phyloP scores from a whole-genome alignment of 2,888 invertebrate genomes.

The Charanyca ferruginea region DNA sequence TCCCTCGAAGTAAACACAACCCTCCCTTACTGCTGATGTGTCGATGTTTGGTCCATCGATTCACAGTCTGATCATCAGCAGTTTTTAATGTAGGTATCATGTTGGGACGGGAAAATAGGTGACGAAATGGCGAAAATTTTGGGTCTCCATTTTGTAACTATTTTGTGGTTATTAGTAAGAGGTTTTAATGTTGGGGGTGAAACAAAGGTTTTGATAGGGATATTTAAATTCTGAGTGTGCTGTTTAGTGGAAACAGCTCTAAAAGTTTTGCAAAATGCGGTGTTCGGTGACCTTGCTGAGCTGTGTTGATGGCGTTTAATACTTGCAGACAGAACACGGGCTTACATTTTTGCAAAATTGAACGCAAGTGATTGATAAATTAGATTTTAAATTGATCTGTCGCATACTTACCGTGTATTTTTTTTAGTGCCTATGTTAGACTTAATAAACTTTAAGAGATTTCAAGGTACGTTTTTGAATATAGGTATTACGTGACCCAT shows the following conservation, averaged over 20 bases:
- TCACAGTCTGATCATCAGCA: conserved; percentile 42
- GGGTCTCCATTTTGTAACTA: conserved; percentile 8
- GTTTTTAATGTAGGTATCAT: conserved; percentile 47
- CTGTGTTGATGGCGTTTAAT: conserved; percentile 1
- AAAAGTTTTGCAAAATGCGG: background rate
- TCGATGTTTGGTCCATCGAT: conserved; percentile 47
- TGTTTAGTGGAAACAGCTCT: background rate
- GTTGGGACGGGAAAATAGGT: conserved; percentile 24
- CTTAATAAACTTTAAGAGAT: too few relatives aligned
- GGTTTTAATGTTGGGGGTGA: conserved; percentile 3
- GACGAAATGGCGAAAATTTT: background rate
- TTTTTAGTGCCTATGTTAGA: too few relatives aligned
- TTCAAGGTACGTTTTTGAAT: background rate
- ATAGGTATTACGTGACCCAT: background rate
- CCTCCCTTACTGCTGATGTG: conserved; percentile 55
- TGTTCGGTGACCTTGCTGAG: conserved; percentile 5
- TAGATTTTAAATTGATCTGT: too few relatives aligned
- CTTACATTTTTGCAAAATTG: too few relatives aligned
- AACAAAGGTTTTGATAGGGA: conserved; percentile 7
- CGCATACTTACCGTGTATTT: too few relatives aligned
- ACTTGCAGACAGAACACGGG: background rate
- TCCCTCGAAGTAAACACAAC: conserved; percentile 62
- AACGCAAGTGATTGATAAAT: too few relatives aligned
- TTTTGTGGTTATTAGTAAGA: conserved; percentile 11
- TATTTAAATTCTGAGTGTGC: conserved; percentile 13